Percentiles rank a stretch among this genome's conserved stretches.
Evolutionary conservation across 2,888 invertebrate genomes (phyloP).

Genomic region (Acrocyrtus sp.): DNA sequence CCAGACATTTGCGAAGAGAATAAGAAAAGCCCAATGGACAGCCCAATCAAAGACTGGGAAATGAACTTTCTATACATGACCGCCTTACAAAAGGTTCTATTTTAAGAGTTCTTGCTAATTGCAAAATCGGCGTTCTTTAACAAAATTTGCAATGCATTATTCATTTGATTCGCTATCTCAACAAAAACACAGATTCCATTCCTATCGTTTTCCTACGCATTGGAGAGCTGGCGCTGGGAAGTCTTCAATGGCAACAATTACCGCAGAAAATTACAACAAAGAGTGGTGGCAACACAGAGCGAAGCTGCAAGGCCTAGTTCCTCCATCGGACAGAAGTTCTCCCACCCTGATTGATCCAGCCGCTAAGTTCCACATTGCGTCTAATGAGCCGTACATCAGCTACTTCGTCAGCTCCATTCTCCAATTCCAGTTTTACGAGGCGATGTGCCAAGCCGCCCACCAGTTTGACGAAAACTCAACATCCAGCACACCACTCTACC

Average conservation of each 20-base stretch:
- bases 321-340: conserved; percentile 52
- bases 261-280: conserved; percentile 63
- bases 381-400: conserved; percentile 63
- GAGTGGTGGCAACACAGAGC: conserved; percentile 65
- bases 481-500: conserved; percentile 75
- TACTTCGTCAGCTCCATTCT: conserved; percentile 68
- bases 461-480: conserved; percentile 67
- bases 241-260: conserved; percentile 64
- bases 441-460: conserved; percentile 79
- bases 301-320: conserved; percentile 61
- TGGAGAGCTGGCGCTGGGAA: conserved; percentile 66
- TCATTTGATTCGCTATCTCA: neutral
- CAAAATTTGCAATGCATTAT: neutral
- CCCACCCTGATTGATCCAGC: conserved; percentile 66
- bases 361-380: conserved; percentile 66
- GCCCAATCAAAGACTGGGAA: conserved; percentile 39
- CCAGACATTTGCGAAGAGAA: conserved; percentile 27
- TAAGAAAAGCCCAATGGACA: conserved; percentile 2
- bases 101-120: neutral
- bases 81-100: conserved; percentile 64
- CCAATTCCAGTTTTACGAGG: conserved; percentile 86
- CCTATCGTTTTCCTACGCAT: conserved; percentile 65
- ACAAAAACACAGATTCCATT: conserved; percentile 63
- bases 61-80: conserved; percentile 64
- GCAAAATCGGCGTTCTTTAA: neutral